Conservation (phyloP, 2,888 invertebrate genomes). For the Drosophila siamana region DNA sequence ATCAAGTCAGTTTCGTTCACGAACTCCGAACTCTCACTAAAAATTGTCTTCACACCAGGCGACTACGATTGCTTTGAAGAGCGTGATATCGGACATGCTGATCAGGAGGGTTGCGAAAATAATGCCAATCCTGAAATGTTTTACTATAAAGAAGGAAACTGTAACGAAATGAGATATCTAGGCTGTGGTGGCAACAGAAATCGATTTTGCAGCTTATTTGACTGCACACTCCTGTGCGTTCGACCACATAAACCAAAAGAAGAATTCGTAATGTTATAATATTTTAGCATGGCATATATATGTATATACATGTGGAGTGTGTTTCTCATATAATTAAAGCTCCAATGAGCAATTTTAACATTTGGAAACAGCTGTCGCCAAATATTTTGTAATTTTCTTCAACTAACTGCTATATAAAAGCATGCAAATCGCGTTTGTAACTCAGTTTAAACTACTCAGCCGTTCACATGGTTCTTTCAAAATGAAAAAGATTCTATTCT, state of each 20-base stretch:
- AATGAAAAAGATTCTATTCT: conserved; percentile 6
- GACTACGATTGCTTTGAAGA: neutral
- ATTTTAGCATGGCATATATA: too few species aligned
- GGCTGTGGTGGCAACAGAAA: conserved; percentile 26
- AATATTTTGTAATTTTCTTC: neutral
- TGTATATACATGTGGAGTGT: too few species aligned
- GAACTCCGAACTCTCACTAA: neutral
- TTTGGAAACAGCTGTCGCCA: conserved; percentile 1
- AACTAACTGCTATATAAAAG: neutral
- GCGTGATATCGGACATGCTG: neutral
- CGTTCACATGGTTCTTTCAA: neutral
- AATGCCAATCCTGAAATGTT: conserved; percentile 9
- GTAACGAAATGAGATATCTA: neutral
- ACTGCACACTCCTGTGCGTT: neutral
- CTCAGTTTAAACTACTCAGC: neutral
- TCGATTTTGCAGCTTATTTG: conserved; percentile 9
- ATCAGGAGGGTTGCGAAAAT: neutral
- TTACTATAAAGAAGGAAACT: neutral
- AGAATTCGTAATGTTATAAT: too few species aligned
- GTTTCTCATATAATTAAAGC: neutral
- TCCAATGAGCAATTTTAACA: neutral
- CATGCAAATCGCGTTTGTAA: neutral
- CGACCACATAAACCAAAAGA: too few species aligned
- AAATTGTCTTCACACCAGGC: neutral
- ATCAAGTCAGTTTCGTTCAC: neutral